A percentile compares a stretch with the other conserved stretches of the same genome.
Evolutionary conservation across 2,797 vertebrate species (phyloP).

Genomic region (Enoplosus armatus): DNA sequence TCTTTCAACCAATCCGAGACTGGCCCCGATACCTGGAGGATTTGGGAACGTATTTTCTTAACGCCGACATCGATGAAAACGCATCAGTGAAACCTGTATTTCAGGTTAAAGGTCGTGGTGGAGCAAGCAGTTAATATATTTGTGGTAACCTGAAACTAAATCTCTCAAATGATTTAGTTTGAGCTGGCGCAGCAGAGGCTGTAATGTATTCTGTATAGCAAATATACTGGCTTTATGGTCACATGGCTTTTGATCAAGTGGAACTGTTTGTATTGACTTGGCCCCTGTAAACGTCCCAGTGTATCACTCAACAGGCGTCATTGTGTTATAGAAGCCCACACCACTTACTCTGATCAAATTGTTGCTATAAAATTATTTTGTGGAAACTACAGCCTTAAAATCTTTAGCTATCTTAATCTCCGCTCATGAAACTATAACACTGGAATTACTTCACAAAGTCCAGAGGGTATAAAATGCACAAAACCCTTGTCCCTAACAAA

Average conservation of each 20-base stretch:
- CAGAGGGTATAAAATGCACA: not conserved
- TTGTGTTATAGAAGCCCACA: constrained; percentile 1
- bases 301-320: constrained; percentile 30
- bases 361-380: constrained; percentile 25
- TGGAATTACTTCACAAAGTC: not conserved
- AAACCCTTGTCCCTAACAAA: not conserved
- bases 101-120: constrained; percentile 35
- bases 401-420: not conserved
- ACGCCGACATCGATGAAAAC: constrained; percentile 5
- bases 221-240: constrained; percentile 34
- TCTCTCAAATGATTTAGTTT: constrained; percentile 27
- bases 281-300: constrained; percentile 36
- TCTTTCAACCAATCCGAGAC: constrained; percentile 8
- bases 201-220: constrained; percentile 16
- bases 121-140: not conserved
- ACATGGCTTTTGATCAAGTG: constrained; percentile 49
- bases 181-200: constrained; percentile 13
- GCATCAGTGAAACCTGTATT: not conserved
- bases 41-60: constrained; percentile 16
- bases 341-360: constrained; percentile 29
- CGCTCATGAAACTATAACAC: not conserved
- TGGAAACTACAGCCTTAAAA: constrained; percentile 9
- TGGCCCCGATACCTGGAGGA: not conserved
- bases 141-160: constrained; percentile 11
- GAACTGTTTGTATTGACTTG: constrained; percentile 46